Evolutionary conservation across 1,140 invertebrate species (phyloP).

Genomic region (Metaphire vulgaris): DNA sequence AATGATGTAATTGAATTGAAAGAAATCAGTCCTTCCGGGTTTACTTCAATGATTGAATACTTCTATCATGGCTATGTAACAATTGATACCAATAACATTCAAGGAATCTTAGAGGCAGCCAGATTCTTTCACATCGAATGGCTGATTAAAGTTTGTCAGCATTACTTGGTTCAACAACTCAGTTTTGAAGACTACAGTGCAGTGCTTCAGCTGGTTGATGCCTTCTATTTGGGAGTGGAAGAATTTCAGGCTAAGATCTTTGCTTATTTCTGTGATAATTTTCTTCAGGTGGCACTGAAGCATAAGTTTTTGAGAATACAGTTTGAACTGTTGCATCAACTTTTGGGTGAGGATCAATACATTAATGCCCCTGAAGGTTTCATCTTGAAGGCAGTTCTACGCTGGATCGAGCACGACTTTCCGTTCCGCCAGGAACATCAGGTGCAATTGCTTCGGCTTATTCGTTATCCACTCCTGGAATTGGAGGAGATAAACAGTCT

Average conservation of each 20-base stretch:
- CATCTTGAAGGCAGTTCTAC: constrained; percentile 35
- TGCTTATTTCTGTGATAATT: constrained; percentile 23
- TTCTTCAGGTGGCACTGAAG: constrained; percentile 21
- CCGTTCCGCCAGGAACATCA: constrained; percentile 38
- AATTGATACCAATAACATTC: constrained; percentile 41
- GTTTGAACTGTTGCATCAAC: constrained; percentile 23
- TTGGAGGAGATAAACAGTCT: constrained; percentile 41
- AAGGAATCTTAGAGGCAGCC: constrained; percentile 46
- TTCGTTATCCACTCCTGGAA: constrained; percentile 44
- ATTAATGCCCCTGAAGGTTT: constrained; percentile 26
- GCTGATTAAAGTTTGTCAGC: constrained; percentile 25
- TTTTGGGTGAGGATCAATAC: constrained; percentile 28
- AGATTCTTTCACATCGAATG: constrained; percentile 42
- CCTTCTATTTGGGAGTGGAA: constrained; percentile 22
- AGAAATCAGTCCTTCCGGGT: constrained; percentile 46
- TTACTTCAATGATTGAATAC: constrained; percentile 48
- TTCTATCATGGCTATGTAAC: constrained; percentile 52
- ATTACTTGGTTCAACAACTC: constrained; percentile 25
- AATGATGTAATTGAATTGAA: constrained; percentile 45
- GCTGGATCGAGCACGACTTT: constrained; percentile 42
- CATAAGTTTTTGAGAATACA: constrained; percentile 21
- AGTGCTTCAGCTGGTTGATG: constrained; percentile 21
- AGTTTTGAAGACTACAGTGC: constrained; percentile 22
- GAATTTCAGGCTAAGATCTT: constrained; percentile 23
- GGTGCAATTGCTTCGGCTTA: constrained; percentile 39